These are phyloP conservation scores for Chorisops tibialis DNA, from an alignment of 2,888 invertebrate species.

Conservation along the genomic window DNA sequence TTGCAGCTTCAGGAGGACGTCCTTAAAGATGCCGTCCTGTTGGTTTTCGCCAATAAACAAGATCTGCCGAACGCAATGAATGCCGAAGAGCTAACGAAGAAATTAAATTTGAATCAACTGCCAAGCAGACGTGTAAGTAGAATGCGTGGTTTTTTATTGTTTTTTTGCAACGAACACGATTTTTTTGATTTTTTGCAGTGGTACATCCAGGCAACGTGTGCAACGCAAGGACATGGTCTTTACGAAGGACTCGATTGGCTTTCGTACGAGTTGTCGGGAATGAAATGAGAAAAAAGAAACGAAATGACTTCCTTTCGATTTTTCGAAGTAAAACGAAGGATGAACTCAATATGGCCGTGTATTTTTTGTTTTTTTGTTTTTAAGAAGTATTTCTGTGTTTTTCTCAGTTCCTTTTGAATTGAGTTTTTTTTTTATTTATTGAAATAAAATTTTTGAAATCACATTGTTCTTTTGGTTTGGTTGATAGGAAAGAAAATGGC, in stretches of 20 bases:
- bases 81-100: conserved; percentile 90
- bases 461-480: no score
- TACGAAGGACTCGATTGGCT: no score
- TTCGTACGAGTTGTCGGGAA: conserved; percentile 13
- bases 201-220: conserved; percentile 96
- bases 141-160: neutral
- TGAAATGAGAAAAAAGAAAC: neutral
- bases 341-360: no score
- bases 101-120: conserved; percentile 80
- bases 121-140: conserved; percentile 39
- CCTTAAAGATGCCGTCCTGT: conserved; percentile 83
- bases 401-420: no score
- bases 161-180: neutral
- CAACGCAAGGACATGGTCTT: conserved; percentile 90
- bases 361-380: no score
- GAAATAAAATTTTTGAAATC: no score
- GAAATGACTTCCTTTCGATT: no score
- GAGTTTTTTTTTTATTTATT: no score
- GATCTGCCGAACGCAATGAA: conserved; percentile 95
- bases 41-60: conserved; percentile 98
- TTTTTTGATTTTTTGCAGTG: conserved; percentile 64
- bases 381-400: no score
- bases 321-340: no score
- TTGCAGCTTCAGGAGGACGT: conserved; percentile 89
- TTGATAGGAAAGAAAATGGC: no score